A percentile compares a stretch with the other conserved stretches of the same genome.
phyloP scores from a whole-genome alignment of 2,797 vertebrate genomes.

The Caiman crocodilus region DNA sequence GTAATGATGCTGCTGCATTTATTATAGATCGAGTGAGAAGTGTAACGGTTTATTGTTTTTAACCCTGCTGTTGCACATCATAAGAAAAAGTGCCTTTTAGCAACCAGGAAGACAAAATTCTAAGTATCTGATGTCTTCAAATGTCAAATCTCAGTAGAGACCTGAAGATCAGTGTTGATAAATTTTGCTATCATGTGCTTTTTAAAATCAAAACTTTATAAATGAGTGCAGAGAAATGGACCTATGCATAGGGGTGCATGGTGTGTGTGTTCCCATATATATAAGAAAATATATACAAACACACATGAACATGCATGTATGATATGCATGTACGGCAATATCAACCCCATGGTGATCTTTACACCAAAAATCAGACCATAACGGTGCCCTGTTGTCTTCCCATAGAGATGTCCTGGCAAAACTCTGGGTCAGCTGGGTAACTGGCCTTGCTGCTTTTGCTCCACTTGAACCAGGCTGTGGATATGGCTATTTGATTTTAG shows the following conservation, averaged over 20 bases:
- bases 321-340: neutral
- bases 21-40: neutral
- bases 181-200: neutral
- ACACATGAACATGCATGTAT: neutral
- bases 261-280: neutral
- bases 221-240: neutral
- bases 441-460: neutral
- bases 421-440: neutral
- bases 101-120: slow-evolving; percentile 2
- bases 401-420: neutral
- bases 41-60: neutral
- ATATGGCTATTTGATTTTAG: neutral
- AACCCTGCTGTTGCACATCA: slow-evolving; percentile 48
- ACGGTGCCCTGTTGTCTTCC: neutral
- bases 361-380: neutral
- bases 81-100: slow-evolving; percentile 73
- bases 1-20: neutral
- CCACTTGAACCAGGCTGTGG: neutral
- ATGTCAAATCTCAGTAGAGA: neutral
- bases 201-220: slow-evolving; percentile 7
- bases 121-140: neutral
- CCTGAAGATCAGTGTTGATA: fast-evolving
- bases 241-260: neutral
- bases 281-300: neutral
- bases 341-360: slow-evolving; percentile 20